A percentile compares a stretch with the other conserved stretches of the same genome.
These are phyloP conservation scores for Ophioninae sp. DNA, from an alignment of 2,888 invertebrate species.

Conservation along the genomic window DNA sequence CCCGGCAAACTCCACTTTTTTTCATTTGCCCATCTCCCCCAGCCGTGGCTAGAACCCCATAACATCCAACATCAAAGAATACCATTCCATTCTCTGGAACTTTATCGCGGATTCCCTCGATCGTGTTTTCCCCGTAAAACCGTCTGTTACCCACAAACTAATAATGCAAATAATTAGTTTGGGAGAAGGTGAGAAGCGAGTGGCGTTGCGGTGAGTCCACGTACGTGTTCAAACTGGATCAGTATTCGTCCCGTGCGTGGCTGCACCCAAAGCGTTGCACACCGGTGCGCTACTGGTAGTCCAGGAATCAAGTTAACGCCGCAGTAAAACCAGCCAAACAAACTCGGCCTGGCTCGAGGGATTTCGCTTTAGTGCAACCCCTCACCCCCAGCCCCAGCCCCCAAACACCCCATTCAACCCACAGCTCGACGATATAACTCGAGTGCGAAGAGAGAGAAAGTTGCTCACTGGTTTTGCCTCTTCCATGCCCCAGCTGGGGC, in stretches of 20 bases:
- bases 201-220: conserved; percentile 6
- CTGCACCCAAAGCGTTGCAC: conserved; percentile 25
- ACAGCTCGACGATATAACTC: conserved; percentile 68
- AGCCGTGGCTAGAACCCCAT: no score
- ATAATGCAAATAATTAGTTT: conserved; percentile 70
- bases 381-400: conserved; percentile 21
- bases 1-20: not conserved
- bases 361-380: conserved; percentile 69
- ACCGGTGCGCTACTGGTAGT: conserved; percentile 57
- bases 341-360: conserved; percentile 67
- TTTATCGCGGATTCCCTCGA: conserved; percentile 10
- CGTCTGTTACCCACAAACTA: conserved; percentile 31
- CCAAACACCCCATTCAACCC: conserved; percentile 56
- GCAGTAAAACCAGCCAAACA: conserved; percentile 75
- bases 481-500: conserved; percentile 47
- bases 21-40: no score
- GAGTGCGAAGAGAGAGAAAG: conserved; percentile 66
- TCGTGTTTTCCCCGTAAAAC: conserved; percentile 45
- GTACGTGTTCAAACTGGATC: conserved; percentile 1
- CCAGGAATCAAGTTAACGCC: conserved; percentile 77
- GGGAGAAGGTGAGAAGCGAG: conserved; percentile 50
- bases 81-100: not conserved
- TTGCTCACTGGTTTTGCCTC: conserved; percentile 66
- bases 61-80: no score
- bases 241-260: conserved; percentile 1